These are phyloP conservation scores for Euura lappo DNA, from an alignment of 1,140 invertebrate genomes.

Conservation along the genomic window DNA sequence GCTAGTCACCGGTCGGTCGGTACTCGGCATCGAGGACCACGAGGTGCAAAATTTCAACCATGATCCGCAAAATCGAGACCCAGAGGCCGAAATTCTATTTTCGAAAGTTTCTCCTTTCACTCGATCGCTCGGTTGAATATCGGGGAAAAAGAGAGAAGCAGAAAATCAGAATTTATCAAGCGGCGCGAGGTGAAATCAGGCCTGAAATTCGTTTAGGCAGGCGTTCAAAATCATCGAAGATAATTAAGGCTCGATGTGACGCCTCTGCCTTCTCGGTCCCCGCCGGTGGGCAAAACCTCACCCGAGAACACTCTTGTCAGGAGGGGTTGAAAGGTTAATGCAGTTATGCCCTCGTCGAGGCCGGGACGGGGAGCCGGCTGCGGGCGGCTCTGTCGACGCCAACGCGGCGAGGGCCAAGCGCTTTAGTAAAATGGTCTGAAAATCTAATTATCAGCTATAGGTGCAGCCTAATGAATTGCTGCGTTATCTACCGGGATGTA, in stretches of 20 bases:
- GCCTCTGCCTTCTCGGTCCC: constrained; percentile 12
- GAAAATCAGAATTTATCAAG: neutral
- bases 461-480: constrained; percentile 55
- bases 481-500: constrained; percentile 43
- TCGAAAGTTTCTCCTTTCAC: too few species aligned
- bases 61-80: too few species aligned
- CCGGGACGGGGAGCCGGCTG: constrained; percentile 33
- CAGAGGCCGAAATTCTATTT: too few species aligned
- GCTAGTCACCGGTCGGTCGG: neutral
- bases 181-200: constrained; percentile 43
- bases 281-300: neutral
- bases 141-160: neutral
- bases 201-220: constrained; percentile 55
- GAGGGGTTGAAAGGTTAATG: constrained; percentile 58
- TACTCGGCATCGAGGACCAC: neutral
- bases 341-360: constrained; percentile 51
- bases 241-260: constrained; percentile 54
- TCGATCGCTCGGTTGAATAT: neutral
- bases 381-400: constrained; percentile 31
- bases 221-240: constrained; percentile 57
- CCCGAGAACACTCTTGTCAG: neutral
- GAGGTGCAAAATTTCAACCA: too few species aligned
- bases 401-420: constrained; percentile 32
- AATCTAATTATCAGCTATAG: constrained; percentile 60
- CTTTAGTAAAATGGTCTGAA: constrained; percentile 59